phyloP scores from a whole-genome alignment of 2,113 vertebrate species.

The Perca schrenkii region DNA sequence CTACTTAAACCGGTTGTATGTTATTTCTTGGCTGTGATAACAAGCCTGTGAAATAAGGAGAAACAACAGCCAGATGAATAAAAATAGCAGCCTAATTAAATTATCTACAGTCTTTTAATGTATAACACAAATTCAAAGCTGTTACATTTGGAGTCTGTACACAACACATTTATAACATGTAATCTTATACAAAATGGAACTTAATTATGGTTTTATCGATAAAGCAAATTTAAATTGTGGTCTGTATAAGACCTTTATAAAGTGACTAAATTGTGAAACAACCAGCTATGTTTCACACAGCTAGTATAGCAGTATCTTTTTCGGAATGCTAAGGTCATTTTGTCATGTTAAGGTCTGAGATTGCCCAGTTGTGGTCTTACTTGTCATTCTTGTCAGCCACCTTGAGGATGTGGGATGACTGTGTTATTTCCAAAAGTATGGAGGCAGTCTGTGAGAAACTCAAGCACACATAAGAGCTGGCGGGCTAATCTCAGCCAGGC shows the following conservation, averaged over 20 bases:
- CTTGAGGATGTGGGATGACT: conserved; percentile 79
- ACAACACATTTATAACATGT: not conserved
- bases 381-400: conserved; percentile 79
- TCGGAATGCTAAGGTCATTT: conserved; percentile 63
- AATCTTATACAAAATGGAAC: conserved; percentile 11
- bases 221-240: not conserved
- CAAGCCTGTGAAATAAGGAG: conserved; percentile 31
- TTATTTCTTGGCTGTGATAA: not conserved
- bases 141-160: conserved; percentile 1
- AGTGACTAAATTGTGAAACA: conserved; percentile 31
- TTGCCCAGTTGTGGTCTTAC: conserved; percentile 73
- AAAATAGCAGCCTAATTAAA: conserved; percentile 41
- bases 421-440: conserved; percentile 79
- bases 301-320: conserved; percentile 20
- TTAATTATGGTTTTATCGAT: not conserved
- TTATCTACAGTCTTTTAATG: conserved; percentile 26
- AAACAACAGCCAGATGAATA: conserved; percentile 23
- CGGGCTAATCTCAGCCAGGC: conserved; percentile 85
- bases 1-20: conserved; percentile 10
- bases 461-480: conserved; percentile 82
- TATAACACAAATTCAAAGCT: conserved; percentile 27
- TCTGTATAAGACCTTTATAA: not conserved
- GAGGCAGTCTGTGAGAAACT: conserved; percentile 81
- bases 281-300: conserved; percentile 24
- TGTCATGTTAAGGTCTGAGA: conserved; percentile 70